Evolutionary conservation across 2,113 vertebrate genomes (phyloP), one percentile per base, ranked within the genome.

Genomic region (Pterocles gutturalis): DNA sequence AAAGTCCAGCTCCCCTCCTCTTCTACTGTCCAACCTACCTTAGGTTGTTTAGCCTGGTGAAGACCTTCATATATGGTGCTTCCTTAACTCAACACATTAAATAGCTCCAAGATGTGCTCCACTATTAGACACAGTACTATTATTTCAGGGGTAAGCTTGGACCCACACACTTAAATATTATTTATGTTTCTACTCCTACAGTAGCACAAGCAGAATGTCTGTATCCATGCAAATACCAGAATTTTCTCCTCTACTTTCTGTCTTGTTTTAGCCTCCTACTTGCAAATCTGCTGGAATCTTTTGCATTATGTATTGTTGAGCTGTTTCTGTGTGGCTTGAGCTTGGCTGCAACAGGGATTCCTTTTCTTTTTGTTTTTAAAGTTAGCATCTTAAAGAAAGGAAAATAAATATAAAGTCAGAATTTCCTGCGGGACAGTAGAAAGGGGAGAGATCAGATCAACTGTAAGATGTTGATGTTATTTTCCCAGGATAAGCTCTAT

Each of bases 351-450:
- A 96, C 26, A 96, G 51, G 62, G 91, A 95, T 90, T 96, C 60
- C 54, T 90, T 92, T 88, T 70, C 51, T 57, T 93, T 83, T 95
- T 95, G 57, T 69, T 97, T 97, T 96, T 96, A 92, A 93, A 97
- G 91, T 92, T 78, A 94, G 79, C 95, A 96, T 98, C 89, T 91
- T 88, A 94, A 95, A 79, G 80, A 95, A 97, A 86, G 19, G 80
- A 98, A 96, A 97, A 98, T 95, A 95, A 92, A 96, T 66, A 95
- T 90, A 88, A 92, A 96, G 72, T 94, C 94, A 97, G 75, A 97
- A 96, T 97, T 98, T 98, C 96, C 97, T 93, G 81, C 29, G 1
- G 69, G 83, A 80, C 76, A 96, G 94, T 95, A 92, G 78, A 96
- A 94, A 81, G 94, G 93, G 92, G 90, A 94, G 54, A 96, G 85